Evolutionary conservation across 2,888 invertebrate species (phyloP).

Genomic region (Thymelicus lineola): DNA sequence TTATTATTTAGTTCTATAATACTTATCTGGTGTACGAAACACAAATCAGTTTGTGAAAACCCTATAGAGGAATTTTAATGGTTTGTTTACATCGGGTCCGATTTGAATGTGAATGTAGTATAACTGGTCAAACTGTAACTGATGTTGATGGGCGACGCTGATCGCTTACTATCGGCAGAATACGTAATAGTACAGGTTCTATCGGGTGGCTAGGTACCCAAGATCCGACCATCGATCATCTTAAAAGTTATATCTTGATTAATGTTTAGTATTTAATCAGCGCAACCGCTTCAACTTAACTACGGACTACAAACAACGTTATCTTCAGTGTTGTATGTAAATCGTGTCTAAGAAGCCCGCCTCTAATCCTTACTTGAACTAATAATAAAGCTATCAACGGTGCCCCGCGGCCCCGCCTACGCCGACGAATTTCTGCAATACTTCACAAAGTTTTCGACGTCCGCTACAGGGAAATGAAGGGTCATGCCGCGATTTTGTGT

Average conservation of each 20-base stretch:
- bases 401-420: constrained; percentile 27
- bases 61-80: too few species aligned
- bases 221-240: not conserved
- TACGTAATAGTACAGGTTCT: too few species aligned
- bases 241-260: not conserved
- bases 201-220: too few species aligned
- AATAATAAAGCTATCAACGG: constrained; percentile 54
- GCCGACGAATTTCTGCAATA: constrained; percentile 40
- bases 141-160: too few species aligned
- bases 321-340: constrained; percentile 41
- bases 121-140: too few species aligned
- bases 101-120: too few species aligned
- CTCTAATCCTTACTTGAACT: constrained; percentile 47
- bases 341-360: constrained; percentile 9
- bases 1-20: too few species aligned
- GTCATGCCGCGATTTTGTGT: not conserved
- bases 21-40: too few species aligned
- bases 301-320: constrained; percentile 31
- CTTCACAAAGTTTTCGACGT: constrained; percentile 25
- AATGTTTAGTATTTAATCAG: not conserved
- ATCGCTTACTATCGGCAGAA: too few species aligned
- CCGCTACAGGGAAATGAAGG: constrained; percentile 1
- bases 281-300: too few species aligned
- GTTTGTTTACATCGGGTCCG: too few species aligned
- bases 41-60: too few species aligned